Evolutionary conservation across 2,113 vertebrate genomes (phyloP).

Genomic region (Arizona elegans): DNA sequence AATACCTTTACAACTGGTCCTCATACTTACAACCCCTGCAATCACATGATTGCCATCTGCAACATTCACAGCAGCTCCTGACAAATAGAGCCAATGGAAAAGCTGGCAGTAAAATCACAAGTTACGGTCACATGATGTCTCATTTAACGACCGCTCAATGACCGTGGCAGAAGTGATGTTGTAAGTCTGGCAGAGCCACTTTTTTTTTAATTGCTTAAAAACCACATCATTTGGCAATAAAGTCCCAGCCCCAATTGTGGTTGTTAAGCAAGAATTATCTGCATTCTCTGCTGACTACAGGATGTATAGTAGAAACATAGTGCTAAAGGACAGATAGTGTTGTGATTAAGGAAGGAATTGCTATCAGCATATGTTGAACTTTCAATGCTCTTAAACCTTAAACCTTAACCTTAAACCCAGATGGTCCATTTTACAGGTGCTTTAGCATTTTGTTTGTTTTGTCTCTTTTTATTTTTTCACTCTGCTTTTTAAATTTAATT

Average conservation of each 20-base stretch:
- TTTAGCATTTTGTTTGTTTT: neutral
- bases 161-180: neutral
- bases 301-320: neutral
- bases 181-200: neutral
- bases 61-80: neutral
- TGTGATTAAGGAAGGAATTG: neutral
- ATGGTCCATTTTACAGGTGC: neutral
- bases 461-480: neutral
- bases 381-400: neutral
- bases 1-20: neutral
- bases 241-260: neutral
- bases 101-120: neutral
- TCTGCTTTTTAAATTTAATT: neutral
- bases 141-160: neutral
- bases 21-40: neutral
- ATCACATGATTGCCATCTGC: neutral
- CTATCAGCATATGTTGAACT: neutral
- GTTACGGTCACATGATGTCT: neutral
- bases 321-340: neutral
- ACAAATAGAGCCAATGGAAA: neutral
- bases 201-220: neutral
- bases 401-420: neutral
- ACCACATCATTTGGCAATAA: neutral
- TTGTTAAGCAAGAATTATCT: neutral
- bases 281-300: neutral